phyloP scores from a whole-genome alignment of 2,797 vertebrate species.

The Rhinatrema bivittatum region DNA sequence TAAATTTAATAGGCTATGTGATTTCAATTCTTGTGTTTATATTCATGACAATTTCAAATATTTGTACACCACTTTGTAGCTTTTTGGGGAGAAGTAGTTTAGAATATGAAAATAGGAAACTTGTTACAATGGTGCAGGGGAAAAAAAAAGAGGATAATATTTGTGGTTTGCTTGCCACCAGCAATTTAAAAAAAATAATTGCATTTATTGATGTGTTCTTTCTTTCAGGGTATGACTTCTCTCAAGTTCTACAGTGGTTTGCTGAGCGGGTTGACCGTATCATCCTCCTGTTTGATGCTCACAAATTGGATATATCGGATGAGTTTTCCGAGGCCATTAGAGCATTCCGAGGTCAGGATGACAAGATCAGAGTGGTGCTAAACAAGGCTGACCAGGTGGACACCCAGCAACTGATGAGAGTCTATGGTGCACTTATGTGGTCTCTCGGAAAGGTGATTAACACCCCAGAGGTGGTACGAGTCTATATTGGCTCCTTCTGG shows the following conservation, averaged over 20 bases:
- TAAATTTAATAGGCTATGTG: too few relatives aligned
- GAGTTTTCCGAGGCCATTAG: conserved; percentile 95
- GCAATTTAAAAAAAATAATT: too few relatives aligned
- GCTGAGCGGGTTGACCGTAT: conserved; percentile 89
- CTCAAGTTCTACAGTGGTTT: conserved; percentile 93
- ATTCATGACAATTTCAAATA: too few relatives aligned
- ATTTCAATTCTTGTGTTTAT: too few relatives aligned
- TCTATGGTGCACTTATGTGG: conserved; percentile 97
- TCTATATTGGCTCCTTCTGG: conserved; percentile 96
- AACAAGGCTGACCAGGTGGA: conserved; percentile 97
- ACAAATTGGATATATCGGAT: conserved; percentile 96
- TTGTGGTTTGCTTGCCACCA: too few relatives aligned
- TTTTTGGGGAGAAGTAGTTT: too few relatives aligned
- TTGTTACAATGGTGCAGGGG: too few relatives aligned
- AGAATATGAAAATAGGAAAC: too few relatives aligned
- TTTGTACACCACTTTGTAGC: too few relatives aligned
- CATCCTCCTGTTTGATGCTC: conserved; percentile 92
- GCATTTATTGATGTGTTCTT: conserved; percentile 5
- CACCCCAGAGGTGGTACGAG: conserved; percentile 86
- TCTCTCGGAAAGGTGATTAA: conserved; percentile 95
- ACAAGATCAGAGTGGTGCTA: conserved; percentile 93
- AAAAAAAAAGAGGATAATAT: too few relatives aligned
- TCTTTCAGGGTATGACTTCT: conserved; percentile 82
- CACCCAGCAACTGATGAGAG: conserved; percentile 93
- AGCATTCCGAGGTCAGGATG: conserved; percentile 89